A percentile compares a stretch with the other conserved stretches of the same genome.
Conservation (phyloP, 2,113 vertebrate genomes). For the Varanus komodoensis region DNA sequence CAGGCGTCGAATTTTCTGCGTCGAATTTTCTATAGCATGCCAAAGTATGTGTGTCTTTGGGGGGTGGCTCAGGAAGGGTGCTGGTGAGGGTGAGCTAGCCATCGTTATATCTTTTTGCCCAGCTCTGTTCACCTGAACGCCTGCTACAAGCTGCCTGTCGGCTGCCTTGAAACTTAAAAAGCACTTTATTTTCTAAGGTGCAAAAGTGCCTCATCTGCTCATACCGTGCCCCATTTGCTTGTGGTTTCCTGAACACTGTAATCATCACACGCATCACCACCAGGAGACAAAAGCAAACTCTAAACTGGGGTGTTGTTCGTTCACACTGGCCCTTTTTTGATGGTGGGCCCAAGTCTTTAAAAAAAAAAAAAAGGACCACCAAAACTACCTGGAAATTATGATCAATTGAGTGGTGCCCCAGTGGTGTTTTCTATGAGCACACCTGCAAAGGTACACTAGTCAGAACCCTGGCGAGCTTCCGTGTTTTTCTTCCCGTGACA, state of each 20-base stretch:
- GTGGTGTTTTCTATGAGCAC: no score
- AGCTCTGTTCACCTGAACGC: not conserved
- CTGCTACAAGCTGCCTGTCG: not conserved
- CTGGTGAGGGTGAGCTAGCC: not conserved
- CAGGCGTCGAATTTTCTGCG: not conserved
- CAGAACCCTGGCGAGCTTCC: no score
- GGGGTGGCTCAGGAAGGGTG: no score
- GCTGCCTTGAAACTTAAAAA: no score
- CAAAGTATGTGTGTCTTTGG: not conserved
- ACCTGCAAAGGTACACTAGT: no score
- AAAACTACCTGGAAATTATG: no score
- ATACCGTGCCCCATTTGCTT: not conserved
- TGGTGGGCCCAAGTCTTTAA: no score
- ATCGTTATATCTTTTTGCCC: not conserved
- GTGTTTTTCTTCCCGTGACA: no score
- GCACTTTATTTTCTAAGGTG: not conserved
- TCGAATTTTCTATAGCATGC: not conserved
- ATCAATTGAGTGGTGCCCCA: no score
- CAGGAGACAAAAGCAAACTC: not conserved
- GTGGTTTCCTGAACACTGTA: not conserved
- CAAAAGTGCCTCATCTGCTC: not conserved
- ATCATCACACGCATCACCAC: not conserved
- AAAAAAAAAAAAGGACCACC: no score
- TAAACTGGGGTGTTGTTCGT: no score
- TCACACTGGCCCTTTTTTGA: no score